Conservation (phyloP, 2,888 invertebrate genomes). For the Thalpophila matura region DNA sequence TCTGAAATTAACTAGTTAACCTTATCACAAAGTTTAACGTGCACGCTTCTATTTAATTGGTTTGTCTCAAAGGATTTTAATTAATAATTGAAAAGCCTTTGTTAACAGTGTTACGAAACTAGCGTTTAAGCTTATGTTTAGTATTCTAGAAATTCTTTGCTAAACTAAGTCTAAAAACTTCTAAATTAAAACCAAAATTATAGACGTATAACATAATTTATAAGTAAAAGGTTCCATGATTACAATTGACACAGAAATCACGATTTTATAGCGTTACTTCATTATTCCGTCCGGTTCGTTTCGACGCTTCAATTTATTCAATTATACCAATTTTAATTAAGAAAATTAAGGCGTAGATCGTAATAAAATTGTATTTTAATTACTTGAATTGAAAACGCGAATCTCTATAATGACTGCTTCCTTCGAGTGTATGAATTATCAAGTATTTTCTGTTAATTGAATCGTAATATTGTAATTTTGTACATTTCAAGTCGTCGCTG, state of each 20-base stretch:
- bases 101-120: not conserved
- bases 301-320: conserved; percentile 65
- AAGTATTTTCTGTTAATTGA: conserved; percentile 59
- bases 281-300: conserved; percentile 62
- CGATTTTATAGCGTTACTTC: conserved; percentile 55
- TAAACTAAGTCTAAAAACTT: conserved; percentile 16
- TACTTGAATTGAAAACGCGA: conserved; percentile 54
- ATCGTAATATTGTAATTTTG: conserved; percentile 40
- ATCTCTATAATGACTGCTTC: conserved; percentile 55
- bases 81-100: conserved; percentile 11
- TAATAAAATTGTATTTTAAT: conserved; percentile 68
- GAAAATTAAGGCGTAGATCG: conserved; percentile 69
- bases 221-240: conserved; percentile 46
- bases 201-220: conserved; percentile 38
- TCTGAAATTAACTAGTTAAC: not conserved
- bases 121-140: not conserved
- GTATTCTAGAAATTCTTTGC: not conserved
- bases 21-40: not conserved
- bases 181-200: conserved; percentile 34
- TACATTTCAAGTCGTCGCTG: conserved; percentile 15
- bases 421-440: conserved; percentile 56
- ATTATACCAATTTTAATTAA: conserved; percentile 72
- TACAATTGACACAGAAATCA: conserved; percentile 57
- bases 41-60: not conserved
- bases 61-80: not conserved